Evolutionary conservation across 2,888 invertebrate genomes (phyloP).

Genomic region (Noctua comes): DNA sequence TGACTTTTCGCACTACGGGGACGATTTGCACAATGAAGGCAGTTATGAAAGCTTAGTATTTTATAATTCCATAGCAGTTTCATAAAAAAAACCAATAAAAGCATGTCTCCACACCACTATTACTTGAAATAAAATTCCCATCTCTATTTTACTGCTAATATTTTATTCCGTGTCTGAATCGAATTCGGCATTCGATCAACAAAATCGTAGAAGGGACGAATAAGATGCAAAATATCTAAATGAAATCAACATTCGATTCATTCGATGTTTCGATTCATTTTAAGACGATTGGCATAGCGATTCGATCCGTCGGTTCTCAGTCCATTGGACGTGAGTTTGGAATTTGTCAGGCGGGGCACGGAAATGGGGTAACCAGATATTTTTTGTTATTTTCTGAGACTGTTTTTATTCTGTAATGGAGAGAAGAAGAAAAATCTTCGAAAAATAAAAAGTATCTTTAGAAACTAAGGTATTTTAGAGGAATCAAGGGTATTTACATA

Average conservation of each 20-base stretch:
- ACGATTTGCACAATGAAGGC: neutral
- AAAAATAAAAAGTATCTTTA: neutral
- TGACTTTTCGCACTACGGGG: too few relatives aligned
- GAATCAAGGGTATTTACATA: neutral
- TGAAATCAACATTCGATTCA: slow-evolving; percentile 69
- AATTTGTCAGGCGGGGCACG: slow-evolving; percentile 62
- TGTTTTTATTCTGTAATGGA: slow-evolving; percentile 2
- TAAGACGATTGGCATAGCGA: slow-evolving; percentile 64
- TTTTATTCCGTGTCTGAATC: slow-evolving; percentile 49
- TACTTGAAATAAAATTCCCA: slow-evolving; percentile 3
- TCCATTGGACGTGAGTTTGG: slow-evolving; percentile 68
- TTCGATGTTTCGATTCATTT: slow-evolving; percentile 62
- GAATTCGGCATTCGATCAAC: slow-evolving; percentile 55
- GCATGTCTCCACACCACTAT: neutral
- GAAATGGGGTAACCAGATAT: slow-evolving; percentile 29
- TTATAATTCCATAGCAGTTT: neutral
- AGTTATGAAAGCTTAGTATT: neutral
- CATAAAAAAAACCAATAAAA: neutral
- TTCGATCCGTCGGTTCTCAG: slow-evolving; percentile 66
- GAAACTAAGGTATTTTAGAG: neutral
- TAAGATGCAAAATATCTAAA: slow-evolving; percentile 66
- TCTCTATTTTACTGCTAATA: slow-evolving; percentile 8
- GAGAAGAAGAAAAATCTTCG: neutral
- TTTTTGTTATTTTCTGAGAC: slow-evolving; percentile 22
- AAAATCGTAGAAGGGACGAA: slow-evolving; percentile 56